A percentile compares a stretch with the other conserved stretches of the same genome.
These are phyloP conservation scores for Anthopleura xanthogrammica DNA, from an alignment of 92 coral and sea anemone species.

Conservation along the genomic window DNA sequence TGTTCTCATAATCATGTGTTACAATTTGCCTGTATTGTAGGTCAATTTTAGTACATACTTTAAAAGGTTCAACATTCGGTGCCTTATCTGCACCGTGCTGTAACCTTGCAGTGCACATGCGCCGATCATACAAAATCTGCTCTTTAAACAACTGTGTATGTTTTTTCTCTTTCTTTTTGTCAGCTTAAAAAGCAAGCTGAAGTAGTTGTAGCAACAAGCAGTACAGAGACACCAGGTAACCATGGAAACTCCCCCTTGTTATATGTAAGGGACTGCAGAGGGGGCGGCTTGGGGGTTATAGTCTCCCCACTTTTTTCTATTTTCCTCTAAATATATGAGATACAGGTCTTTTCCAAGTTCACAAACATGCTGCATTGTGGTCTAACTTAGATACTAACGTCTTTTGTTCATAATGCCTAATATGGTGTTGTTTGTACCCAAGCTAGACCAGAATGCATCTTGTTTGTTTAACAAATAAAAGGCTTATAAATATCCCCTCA, in stretches of 20 bases:
- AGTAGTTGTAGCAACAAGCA: constrained; percentile 40
- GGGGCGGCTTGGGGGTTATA: no score
- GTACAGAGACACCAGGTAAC: constrained; percentile 39
- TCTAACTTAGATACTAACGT: no score
- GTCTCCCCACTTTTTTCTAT: no score
- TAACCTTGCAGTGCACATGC: not conserved
- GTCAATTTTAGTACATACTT: not conserved
- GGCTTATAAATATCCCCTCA: no score
- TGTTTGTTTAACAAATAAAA: no score
- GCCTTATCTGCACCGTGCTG: not conserved
- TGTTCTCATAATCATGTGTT: not conserved
- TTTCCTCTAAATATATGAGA: no score
- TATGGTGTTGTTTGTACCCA: no score
- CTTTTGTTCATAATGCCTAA: no score
- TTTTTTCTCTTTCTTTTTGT: not conserved
- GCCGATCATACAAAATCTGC: no score
- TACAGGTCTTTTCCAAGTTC: no score
- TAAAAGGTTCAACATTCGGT: not conserved
- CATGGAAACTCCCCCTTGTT: not conserved
- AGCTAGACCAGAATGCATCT: no score
- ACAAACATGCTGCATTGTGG: no score
- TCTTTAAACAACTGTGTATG: not conserved
- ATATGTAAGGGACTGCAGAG: not conserved
- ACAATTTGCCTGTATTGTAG: not conserved
- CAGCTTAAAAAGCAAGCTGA: constrained; percentile 24